A percentile compares a stretch with the other conserved stretches of the same genome.
Conservation (phyloP, 2,797 vertebrate genomes). For the Ptychobarbus kaznakovi region DNA sequence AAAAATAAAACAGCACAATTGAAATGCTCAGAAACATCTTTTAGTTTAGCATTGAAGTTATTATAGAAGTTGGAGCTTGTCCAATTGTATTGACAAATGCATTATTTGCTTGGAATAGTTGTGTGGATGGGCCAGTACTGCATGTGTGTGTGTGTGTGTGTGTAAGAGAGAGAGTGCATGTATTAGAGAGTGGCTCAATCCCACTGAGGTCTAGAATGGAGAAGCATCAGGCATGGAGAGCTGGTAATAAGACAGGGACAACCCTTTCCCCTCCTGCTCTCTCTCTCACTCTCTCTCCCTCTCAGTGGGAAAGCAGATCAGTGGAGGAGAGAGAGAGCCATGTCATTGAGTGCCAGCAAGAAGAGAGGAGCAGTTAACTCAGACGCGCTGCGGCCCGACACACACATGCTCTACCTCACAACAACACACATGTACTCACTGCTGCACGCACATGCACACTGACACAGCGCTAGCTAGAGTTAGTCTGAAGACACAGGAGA, state of each 20-base stretch:
- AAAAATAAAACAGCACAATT: neutral
- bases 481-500: constrained; percentile 67
- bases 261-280: constrained; percentile 59
- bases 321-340: constrained; percentile 62
- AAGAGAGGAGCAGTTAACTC: constrained; percentile 92
- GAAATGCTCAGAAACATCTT: constrained; percentile 6
- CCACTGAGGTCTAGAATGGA: constrained; percentile 60
- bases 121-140: constrained; percentile 26
- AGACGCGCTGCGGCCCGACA: constrained; percentile 66
- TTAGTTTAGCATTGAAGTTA: constrained; percentile 20
- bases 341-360: constrained; percentile 95
- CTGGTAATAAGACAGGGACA: constrained; percentile 67
- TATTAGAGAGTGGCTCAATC: constrained; percentile 64
- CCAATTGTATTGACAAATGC: constrained; percentile 58
- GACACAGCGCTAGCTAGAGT: constrained; percentile 71
- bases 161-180: constrained; percentile 49
- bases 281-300: constrained; percentile 51
- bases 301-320: constrained; percentile 56
- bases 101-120: constrained; percentile 57
- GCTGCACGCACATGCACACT: constrained; percentile 68
- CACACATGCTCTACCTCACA: constrained; percentile 57
- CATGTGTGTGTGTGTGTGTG: constrained; percentile 37
- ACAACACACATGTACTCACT: constrained; percentile 61
- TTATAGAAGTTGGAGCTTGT: constrained; percentile 44
- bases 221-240: constrained; percentile 55